Evolutionary conservation across 2,888 invertebrate genomes (phyloP), one percentile per base, ranked within the genome.

Genomic region (Pristionchus maxplancki): DNA sequence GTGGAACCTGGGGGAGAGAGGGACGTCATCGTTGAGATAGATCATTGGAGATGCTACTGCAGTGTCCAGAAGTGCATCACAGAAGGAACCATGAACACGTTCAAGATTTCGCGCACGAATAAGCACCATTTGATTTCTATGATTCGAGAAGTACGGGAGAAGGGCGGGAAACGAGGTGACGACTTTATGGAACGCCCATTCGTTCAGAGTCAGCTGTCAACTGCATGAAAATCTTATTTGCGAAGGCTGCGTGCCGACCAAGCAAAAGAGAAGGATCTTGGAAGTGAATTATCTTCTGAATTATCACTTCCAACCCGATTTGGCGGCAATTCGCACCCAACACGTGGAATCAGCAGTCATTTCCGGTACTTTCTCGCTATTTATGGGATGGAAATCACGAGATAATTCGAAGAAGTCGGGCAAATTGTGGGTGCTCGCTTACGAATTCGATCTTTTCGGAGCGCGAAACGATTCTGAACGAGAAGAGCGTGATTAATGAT

Each of bases 1-100:
- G 44, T 48, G 28, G 78, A 44, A 44, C 34, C 40, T 9, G 40
- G 11, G 24, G 40, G 28, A 15, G 28, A 44, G 28, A 15, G 28
- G n/a, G 78, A 48, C 78, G 78, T 78, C 78, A 78, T 44, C 44
- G n/a, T 28, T 8, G 71, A 78, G 78, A 44, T n/a, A 48, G 28
- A 78, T 37, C 37, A 71, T 78, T 78, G 44, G 13, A 40, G 44
- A 78, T 34, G 34, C 24, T 13, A 20, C 17, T 67, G 31, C 31
- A 67, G 15, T 67, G 3, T 31, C 17, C 31, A 8, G 64, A 28
- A 31, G 31, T 34, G 67, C 34, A 34, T n/a, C 24, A 58, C 58
- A 50, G 4, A 17, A 50, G 50, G 3, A 50, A 9, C 17, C 17
- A 50, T 20, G 50, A 20, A 20, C 15, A 0, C 4, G 50, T 50